Base-by-base conservation (phyloP, 92 coral and sea anemone species). In the Umimayanthus kanabou region DNA sequence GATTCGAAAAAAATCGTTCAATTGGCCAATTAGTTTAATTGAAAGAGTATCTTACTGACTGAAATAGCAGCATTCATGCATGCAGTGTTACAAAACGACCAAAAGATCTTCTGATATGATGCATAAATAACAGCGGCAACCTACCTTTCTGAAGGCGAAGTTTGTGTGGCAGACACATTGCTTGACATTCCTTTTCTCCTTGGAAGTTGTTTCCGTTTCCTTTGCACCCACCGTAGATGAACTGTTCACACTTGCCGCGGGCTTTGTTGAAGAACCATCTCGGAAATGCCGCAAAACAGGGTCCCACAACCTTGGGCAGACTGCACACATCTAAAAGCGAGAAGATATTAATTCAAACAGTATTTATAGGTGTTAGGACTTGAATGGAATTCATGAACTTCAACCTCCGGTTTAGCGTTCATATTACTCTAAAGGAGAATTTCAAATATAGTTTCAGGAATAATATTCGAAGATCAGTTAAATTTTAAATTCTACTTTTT, bases 211-310 rank as follows among this genome's bases (percentile, higher is more conserved):
- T 82, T 6, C 61, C 86, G 20, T 82, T 82, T 26, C 86, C 86
- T 22, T 11, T 15, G 5, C 86, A 82, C 8, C 86, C 86, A 4
- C 86, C 86, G 20, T 82, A 82, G 71, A 82, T 66, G 86, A 82
- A 82, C 37, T 67, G 30, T 42, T 82, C 86, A 69, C 86, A 82
- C 42, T 67, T 82, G 9, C 55, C 77, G 20, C 57, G 67, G 1
- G 86, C 47, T 67, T 66, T 40, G 58, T 82, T 82, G 64, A 82
- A 82, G 76, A 82, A 82, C 86, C 86, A 82, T 15, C 61, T 82
- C 20, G 77, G 61, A 18, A 82, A 82, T 16, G 64, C 39, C 0
- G 86, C 85, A 23, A 15, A 23, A 61, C 85, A 80, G 8, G 85
- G 85, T 30, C 73, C 55, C 65, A 58, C 85, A 58, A 30, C 85